Evolutionary conservation across 1,140 invertebrate species (phyloP), one percentile per base, ranked within the genome.

Genomic region (Drosophila jambulina): DNA sequence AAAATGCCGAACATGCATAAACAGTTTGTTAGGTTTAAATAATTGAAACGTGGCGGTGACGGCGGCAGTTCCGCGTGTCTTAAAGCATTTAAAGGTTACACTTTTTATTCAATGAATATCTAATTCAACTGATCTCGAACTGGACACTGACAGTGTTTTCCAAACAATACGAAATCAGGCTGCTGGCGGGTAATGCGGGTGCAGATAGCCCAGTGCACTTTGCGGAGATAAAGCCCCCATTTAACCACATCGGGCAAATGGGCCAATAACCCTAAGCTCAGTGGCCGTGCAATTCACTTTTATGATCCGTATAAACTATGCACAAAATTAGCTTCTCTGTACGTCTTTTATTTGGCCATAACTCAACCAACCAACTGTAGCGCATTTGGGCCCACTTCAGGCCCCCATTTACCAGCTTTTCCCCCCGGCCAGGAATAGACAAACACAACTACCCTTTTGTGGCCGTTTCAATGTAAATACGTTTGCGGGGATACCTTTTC

Each of bases 401-500:
- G 2, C 49, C 32, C 40, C 19, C 12, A 19, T 27, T 32, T 19
- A 10, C 23, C 17, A 42, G 21, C 27, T 13, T 12, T 29, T 46
- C 13, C 19, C 17, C 25, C 42, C 27, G 10, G 7, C 10, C n/a
- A 8, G n/a, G 42, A 57, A 45, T 46, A 71, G 60, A 32, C 60
- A 61, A 67, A 68, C 34, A 69, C 29, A 78, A 78, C 75, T 78
- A 70, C 75, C 75, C 75, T 78, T 78, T 78, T 78, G 75, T 58
- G 75, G 53, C 64, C 75, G 45, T 78, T 78, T 70, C 65, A 78
- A 78, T 78, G 76, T 70, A 71, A 78, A 78, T 78, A 78, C 57
- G 29, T 62, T 78, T 78, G 29, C 27, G 64, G 57, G 69, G 70
- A 69, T 76, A 75, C 71, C 76, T 80, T 86, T 90, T 84, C 67